Percentiles rank a stretch among this genome's conserved stretches.
These are phyloP conservation scores for Dreissena polymorpha DNA, from an alignment of 1,140 invertebrate genomes.

Conservation along the genomic window DNA sequence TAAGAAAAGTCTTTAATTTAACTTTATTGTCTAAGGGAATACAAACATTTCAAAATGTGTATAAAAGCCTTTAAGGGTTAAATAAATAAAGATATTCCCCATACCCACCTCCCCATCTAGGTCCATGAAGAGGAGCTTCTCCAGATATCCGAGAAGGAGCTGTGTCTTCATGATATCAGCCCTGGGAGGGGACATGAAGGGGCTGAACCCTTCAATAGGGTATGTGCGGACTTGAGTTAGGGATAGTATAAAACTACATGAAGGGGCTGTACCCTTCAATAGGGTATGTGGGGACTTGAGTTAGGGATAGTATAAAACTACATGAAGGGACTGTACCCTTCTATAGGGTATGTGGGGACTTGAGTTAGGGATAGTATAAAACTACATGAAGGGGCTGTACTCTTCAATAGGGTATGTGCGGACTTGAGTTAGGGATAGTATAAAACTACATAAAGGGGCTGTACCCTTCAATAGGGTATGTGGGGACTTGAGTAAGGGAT, in stretches of 20 bases:
- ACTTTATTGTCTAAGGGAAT: too few relatives aligned
- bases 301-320: constrained; percentile 65
- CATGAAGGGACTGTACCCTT: constrained; percentile 86
- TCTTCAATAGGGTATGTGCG: constrained; percentile 85
- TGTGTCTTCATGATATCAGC: constrained; percentile 82
- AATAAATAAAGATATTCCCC: background rate
- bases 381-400: constrained; percentile 86
- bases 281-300: constrained; percentile 82
- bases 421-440: constrained; percentile 55
- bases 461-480: constrained; percentile 87
- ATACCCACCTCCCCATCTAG: background rate
- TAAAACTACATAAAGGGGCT: constrained; percentile 85
- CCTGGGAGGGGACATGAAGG: constrained; percentile 84
- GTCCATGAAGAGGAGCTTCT: constrained; percentile 80
- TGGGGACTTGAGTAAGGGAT: constrained; percentile 58
- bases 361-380: constrained; percentile 57
- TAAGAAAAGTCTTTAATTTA: too few relatives aligned
- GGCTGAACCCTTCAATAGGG: constrained; percentile 85
- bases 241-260: constrained; percentile 79
- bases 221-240: constrained; percentile 79
- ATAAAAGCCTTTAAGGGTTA: too few relatives aligned
- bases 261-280: constrained; percentile 85
- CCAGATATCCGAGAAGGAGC: constrained; percentile 83
- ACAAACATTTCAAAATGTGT: too few relatives aligned
- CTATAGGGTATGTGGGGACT: constrained; percentile 83